Percentiles rank a stretch among this genome's conserved stretches.
Evolutionary conservation across 2,113 vertebrate species (phyloP).

Genomic region (Pionites leucogaster): DNA sequence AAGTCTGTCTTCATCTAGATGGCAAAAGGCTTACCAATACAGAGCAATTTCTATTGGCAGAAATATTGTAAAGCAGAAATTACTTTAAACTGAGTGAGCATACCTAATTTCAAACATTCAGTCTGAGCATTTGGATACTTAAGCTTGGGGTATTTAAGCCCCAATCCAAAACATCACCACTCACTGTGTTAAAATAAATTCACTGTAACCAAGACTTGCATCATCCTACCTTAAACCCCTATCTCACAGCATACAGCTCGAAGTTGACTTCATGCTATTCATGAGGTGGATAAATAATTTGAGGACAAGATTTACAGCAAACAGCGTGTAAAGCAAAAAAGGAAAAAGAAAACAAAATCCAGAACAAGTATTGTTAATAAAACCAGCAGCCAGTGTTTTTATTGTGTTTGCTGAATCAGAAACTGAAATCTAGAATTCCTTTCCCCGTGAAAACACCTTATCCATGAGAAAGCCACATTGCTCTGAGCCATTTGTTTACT

Average conservation of each 20-base stretch:
- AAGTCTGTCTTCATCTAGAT: not conserved
- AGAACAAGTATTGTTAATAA: not conserved
- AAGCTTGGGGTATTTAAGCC: not conserved
- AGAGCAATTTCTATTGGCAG: not conserved
- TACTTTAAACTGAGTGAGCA: not conserved
- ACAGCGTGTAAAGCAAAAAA: not conserved
- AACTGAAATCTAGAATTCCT: not conserved
- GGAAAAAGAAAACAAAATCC: not conserved
- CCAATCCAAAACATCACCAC: not conserved
- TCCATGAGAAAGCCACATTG: not conserved
- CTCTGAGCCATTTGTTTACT: not conserved
- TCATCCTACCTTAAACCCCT: not conserved
- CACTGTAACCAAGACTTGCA: not conserved
- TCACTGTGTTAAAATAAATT: not conserved
- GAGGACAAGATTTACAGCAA: not conserved
- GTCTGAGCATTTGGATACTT: not conserved
- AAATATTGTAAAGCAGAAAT: not conserved
- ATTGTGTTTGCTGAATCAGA: not conserved
- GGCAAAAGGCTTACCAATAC: not conserved
- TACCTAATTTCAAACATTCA: not conserved
- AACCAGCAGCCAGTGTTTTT: not conserved
- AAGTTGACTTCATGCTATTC: not conserved
- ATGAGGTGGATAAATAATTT: not conserved
- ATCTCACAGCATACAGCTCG: not conserved
- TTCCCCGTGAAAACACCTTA: not conserved